A percentile compares a stretch with the other conserved stretches of the same genome.
These are phyloP conservation scores for Apostichopus leukothele DNA, from an alignment of 53 echinoderm and acorn worm species.

Conservation along the genomic window DNA sequence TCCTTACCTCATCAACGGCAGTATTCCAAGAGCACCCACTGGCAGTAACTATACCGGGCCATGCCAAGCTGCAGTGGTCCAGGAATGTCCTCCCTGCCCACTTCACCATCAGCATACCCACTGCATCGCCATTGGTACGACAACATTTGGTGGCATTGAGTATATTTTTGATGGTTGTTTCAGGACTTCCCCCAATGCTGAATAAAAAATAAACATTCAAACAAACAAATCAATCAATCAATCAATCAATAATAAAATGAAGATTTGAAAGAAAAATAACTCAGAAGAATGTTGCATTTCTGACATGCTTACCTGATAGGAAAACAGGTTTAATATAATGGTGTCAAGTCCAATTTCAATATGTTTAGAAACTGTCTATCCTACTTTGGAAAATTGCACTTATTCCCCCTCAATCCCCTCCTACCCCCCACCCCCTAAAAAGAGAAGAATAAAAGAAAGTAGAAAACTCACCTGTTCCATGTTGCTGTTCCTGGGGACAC, in stretches of 20 bases:
- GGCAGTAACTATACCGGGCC: conserved; percentile 80
- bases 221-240: too few relatives aligned
- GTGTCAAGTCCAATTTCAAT: too few relatives aligned
- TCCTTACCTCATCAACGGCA: conserved; percentile 64
- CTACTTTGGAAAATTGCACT: too few relatives aligned
- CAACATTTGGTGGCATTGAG: conserved; percentile 71
- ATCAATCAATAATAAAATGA: too few relatives aligned
- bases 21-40: conserved; percentile 85
- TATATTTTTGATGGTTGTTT: conserved; percentile 73
- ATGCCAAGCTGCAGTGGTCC: conserved; percentile 75
- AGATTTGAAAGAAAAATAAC: too few relatives aligned
- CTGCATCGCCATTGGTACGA: conserved; percentile 56
- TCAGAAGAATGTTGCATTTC: too few relatives aligned
- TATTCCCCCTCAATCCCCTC: too few relatives aligned
- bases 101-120: conserved; percentile 80
- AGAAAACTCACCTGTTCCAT: conserved; percentile 82
- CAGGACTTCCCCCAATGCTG: conserved; percentile 91
- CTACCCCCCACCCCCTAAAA: too few relatives aligned
- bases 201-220: background rate
- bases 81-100: conserved; percentile 81
- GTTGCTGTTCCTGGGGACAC: conserved; percentile 88
- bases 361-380: too few relatives aligned
- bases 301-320: too few relatives aligned
- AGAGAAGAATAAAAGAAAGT: too few relatives aligned
- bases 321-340: too few relatives aligned